phyloP scores from a whole-genome alignment of 2,113 vertebrate species.

The Arothron firmamentum region DNA sequence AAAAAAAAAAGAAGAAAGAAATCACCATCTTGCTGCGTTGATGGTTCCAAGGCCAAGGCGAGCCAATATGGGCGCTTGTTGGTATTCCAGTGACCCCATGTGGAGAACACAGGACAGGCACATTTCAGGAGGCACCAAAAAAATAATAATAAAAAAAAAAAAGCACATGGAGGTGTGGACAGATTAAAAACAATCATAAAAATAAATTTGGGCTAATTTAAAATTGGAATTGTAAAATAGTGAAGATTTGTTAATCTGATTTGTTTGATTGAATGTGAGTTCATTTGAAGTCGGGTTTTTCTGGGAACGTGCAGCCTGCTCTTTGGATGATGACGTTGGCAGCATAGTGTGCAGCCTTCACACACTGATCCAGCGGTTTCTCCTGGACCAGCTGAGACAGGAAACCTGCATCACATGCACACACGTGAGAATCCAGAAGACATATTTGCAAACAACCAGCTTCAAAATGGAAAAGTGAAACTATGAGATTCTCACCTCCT shows the following conservation, averaged over 20 bases:
- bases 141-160: background rate
- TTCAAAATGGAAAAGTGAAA: background rate
- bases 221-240: too few species aligned
- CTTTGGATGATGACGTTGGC: slow-evolving; percentile 88
- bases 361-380: slow-evolving; percentile 82
- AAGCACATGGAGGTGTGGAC: background rate
- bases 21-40: background rate
- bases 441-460: background rate
- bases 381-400: slow-evolving; percentile 90
- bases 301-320: slow-evolving; percentile 94
- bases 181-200: background rate
- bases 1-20: background rate
- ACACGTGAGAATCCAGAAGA: slow-evolving; percentile 1
- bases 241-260: too few species aligned
- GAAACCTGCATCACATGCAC: slow-evolving; percentile 77
- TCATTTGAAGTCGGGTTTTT: slow-evolving; percentile 93
- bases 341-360: slow-evolving; percentile 91
- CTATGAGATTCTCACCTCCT: slow-evolving; percentile 78
- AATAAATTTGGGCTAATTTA: too few species aligned
- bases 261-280: slow-evolving; percentile 12
- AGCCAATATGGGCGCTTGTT: slow-evolving; percentile 3
- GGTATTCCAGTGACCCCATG: slow-evolving; percentile 31
- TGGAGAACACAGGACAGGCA: slow-evolving; percentile 63
- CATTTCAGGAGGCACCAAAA: slow-evolving; percentile 36
- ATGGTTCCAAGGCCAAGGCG: background rate